These are phyloP conservation scores for Numida meleagris DNA, from an alignment of 2,113 vertebrate species.

Conservation along the genomic window DNA sequence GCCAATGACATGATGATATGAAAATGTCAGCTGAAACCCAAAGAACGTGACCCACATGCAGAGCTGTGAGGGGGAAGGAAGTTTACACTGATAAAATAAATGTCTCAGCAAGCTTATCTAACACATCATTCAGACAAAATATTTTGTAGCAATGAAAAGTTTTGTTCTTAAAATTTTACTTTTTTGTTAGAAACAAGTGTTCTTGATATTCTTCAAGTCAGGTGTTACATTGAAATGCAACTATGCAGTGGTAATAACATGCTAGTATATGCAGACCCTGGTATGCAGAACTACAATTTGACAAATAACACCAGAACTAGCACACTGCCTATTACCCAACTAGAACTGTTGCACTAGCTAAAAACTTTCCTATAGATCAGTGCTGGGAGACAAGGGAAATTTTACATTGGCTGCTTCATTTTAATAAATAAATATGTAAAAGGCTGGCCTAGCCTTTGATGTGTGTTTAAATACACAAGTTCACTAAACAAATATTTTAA, in stretches of 20 bases:
- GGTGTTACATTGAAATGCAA: accelerated
- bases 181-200: not conserved
- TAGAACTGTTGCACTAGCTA: not conserved
- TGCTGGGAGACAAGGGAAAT: not conserved
- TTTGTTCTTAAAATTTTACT: not conserved
- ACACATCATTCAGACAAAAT: not conserved
- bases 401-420: conserved; percentile 12
- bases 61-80: not conserved
- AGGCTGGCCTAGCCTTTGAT: not conserved
- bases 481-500: conserved; percentile 15
- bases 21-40: not conserved
- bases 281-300: not conserved
- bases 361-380: not conserved
- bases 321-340: not conserved
- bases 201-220: not conserved
- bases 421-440: not conserved
- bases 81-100: not conserved
- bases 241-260: accelerated
- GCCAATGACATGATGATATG: not conserved
- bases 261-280: accelerated
- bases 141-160: not conserved
- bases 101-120: not conserved
- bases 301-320: not conserved
- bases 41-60: not conserved
- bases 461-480: not conserved